These are phyloP conservation scores for Polymixis flavicincta DNA, from an alignment of 2,888 invertebrate genomes.

Conservation along the genomic window DNA sequence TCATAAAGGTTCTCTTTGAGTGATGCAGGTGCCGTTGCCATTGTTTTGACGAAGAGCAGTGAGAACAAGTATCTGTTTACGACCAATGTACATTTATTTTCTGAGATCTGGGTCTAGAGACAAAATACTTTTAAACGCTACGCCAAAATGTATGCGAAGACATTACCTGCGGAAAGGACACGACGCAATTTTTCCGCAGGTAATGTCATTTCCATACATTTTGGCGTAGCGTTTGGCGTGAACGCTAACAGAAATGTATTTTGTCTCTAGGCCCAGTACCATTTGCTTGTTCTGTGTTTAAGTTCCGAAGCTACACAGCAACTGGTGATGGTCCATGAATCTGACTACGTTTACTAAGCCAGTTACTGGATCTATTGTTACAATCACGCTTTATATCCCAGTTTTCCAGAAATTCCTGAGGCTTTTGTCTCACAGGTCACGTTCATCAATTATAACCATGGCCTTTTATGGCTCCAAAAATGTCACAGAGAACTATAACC, in stretches of 20 bases:
- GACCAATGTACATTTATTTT: neutral
- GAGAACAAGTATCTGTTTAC: conserved; percentile 14
- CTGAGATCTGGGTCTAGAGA: too few species aligned
- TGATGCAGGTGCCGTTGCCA: neutral
- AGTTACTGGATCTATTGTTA: neutral
- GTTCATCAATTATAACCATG: neutral
- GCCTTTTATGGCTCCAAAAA: conserved; percentile 6
- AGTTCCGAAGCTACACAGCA: neutral
- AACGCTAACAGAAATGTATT: too few species aligned
- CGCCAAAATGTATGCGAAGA: too few species aligned
- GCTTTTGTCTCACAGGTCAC: neutral
- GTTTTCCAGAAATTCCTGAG: neutral
- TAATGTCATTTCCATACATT: too few species aligned
- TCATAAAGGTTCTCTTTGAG: neutral
- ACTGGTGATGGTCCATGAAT: neutral
- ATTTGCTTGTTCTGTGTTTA: neutral
- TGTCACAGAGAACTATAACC: neutral
- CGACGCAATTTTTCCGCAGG: too few species aligned
- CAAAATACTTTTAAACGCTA: too few species aligned
- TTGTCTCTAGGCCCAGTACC: too few species aligned
- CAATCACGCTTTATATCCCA: neutral
- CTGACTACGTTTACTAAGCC: neutral
- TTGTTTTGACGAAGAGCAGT: conserved; percentile 2
- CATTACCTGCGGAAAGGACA: too few species aligned
- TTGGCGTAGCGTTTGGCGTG: too few species aligned